Evolutionary conservation across 1,140 invertebrate genomes (phyloP), one percentile per base, ranked within the genome.

Genomic region (Eumeta japonica): DNA sequence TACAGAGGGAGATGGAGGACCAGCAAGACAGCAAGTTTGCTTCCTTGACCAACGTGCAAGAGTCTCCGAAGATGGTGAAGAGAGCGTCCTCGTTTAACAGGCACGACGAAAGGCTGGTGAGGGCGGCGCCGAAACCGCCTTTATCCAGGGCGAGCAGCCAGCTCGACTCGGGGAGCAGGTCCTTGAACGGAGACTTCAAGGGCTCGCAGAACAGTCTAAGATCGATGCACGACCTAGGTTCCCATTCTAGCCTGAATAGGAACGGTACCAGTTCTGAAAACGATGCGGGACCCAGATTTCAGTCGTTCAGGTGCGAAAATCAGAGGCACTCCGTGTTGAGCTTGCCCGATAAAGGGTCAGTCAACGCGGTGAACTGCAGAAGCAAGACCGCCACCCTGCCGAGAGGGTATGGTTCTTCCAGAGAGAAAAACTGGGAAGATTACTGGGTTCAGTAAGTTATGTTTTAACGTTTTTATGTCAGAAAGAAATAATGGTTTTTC

Each of bases 381-480:
- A 38, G 43, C 1, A 71, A 48, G 30, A 73, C 62, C 2, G 64
- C 68, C 0, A 73, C 68, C 0, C 37, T 73, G n/a, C 68, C 68
- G 3, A 40, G 65, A 11, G 62, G 65, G 2, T 68, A 70, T 15
- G 65, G 65, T 0, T 66, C 65, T 0, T 65, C 46, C 0, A 66
- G 54, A 35, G 62, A 73, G 27, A 70, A 68, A 43, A 60, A 62
- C 35, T 75, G 72, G 72, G 68, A 76, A 34, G 66, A 73, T 9
- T 76, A 76, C 48, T 76, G 74, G 74, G 52, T 66, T 5, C 54
- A 62, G 74, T 76, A 52, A 67, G 65, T 70, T 39, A 43, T 43
- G 12, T 20, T 29, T 29, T 40, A 20, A 19, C 37, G 5, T n/a
- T n/a, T n/a, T 35, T 14, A 32, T 35, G 14, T 34, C 19, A 27